Base-by-base conservation (phyloP, 2,888 invertebrate species). In the Orthonychiurus folsomi region DNA sequence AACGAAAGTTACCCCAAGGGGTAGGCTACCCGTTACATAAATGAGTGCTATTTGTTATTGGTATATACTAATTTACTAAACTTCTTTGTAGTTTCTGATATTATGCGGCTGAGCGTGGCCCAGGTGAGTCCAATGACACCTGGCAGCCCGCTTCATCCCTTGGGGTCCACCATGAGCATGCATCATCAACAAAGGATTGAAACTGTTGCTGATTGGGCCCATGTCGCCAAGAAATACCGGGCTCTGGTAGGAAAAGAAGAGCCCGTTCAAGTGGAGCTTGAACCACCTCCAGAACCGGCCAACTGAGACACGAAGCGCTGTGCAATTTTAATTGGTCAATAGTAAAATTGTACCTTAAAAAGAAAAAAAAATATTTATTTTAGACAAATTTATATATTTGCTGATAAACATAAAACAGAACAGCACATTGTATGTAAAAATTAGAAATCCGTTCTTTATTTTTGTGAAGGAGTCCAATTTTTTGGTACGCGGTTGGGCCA, bases 161-260 rank as follows among this genome's bases (percentile, higher is more conserved):
- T 65, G 50, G 67, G 64, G 1, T 73, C 72, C 2, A 67, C 64
- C 3, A 52, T 69, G 0, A 73, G 71, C 53, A 78, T 91, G 18
- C 48, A 37, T 27, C 90, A 90, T 0, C 89, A 90, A 76, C 86
- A 86, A 56, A 82, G 89, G 71, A 91, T 92, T 71, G 92, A 92
- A 76, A 89, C 87, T 74, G 90, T 93, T 5, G 89, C 89, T 1
- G 92, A 93, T 76, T 93, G 93, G 93, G 89, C 90, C 74, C 81
- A 86, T 1, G 92, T 93, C 63, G 88, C 92, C 24, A 88, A 88
- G 79, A 92, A 91, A 76, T 93, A 93, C 76, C 81, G 90, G 23
- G 86, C 87, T 0, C 79, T 92, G 12, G 82, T 85, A 68, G 86
- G 86, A 20, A 80, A 80, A 59, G 78, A 80, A 24, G 81, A 83